Percentiles rank a stretch among this genome's conserved stretches.
These are phyloP conservation scores for Caiman crocodilus DNA, from an alignment of 2,797 vertebrate genomes.

Conservation along the genomic window DNA sequence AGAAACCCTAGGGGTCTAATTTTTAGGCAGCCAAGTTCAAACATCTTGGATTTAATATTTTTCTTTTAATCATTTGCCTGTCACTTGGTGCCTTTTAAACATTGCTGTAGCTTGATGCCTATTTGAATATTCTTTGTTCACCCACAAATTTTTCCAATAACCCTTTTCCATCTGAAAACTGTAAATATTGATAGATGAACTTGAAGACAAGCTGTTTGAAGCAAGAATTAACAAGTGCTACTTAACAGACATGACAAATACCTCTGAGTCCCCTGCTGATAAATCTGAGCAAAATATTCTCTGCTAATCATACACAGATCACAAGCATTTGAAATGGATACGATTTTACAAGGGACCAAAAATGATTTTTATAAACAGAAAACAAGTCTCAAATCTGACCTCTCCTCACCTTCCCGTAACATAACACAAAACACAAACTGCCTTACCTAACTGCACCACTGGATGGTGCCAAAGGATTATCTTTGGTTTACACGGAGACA, in stretches of 20 bases:
- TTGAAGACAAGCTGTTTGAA: neutral
- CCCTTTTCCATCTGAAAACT: neutral
- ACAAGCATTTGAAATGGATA: no score
- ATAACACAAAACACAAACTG: neutral
- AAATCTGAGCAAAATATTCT: neutral
- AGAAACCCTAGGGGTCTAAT: neutral
- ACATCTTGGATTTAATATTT: neutral
- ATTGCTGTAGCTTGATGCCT: neutral
- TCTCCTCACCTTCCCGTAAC: neutral
- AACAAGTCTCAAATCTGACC: neutral
- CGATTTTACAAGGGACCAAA: no score
- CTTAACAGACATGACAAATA: neutral
- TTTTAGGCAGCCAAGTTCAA: neutral
- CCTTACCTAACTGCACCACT: constrained; percentile 52
- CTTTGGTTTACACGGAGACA: neutral
- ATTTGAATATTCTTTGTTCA: neutral
- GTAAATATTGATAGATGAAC: neutral
- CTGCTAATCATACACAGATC: no score
- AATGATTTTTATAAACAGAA: no score
- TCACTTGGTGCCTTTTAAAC: neutral
- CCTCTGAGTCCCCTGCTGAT: neutral
- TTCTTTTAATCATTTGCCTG: neutral
- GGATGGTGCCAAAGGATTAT: constrained; percentile 52
- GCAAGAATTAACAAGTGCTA: neutral
- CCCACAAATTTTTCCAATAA: neutral